Conservation (phyloP, 2,888 invertebrate species). For the Phyllotreta cruciferae region DNA sequence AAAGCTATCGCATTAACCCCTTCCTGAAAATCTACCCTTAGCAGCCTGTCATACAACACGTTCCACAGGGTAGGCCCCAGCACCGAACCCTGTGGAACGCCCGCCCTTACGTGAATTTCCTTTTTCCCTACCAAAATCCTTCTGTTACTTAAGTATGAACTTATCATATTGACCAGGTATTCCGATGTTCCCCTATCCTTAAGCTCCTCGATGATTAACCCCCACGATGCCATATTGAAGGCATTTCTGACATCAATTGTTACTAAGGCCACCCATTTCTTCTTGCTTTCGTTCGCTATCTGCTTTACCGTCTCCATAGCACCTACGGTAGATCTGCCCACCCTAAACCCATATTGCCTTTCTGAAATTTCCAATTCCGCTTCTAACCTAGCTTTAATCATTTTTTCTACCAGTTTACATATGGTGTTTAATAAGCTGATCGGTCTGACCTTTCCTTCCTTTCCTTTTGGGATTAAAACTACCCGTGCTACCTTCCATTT, state of each 20-base stretch:
- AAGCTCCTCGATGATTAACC: slow-evolving; percentile 25
- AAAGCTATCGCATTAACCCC: slow-evolving; percentile 17
- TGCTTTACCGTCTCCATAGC: slow-evolving; percentile 1
- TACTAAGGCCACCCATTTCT: not conserved
- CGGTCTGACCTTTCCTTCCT: slow-evolving; percentile 6
- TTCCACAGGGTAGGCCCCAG: slow-evolving; percentile 38
- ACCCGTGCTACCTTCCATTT: slow-evolving; percentile 34
- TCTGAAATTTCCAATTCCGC: not conserved
- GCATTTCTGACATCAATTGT: slow-evolving; percentile 35
- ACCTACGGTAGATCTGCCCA: slow-evolving; percentile 5
- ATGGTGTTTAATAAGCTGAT: slow-evolving; percentile 29
- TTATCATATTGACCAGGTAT: slow-evolving; percentile 10
- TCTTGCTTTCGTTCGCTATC: not conserved
- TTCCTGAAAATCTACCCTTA: slow-evolving; percentile 7
- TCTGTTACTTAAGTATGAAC: slow-evolving; percentile 24
- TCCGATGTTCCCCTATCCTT: not conserved
- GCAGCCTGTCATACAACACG: slow-evolving; percentile 26
- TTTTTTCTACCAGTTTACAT: slow-evolving; percentile 28
- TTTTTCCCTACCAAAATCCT: not conserved
- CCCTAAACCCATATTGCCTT: slow-evolving; percentile 14
- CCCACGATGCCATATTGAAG: slow-evolving; percentile 34
- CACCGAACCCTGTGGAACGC: slow-evolving; percentile 31
- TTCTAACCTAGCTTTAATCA: slow-evolving; percentile 24
- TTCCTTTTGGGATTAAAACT: slow-evolving; percentile 15
- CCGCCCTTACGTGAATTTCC: not conserved